Percentiles rank a stretch among this genome's conserved stretches.
These are phyloP conservation scores for Anableps anableps DNA, from an alignment of 2,797 vertebrate genomes.

Conservation along the genomic window DNA sequence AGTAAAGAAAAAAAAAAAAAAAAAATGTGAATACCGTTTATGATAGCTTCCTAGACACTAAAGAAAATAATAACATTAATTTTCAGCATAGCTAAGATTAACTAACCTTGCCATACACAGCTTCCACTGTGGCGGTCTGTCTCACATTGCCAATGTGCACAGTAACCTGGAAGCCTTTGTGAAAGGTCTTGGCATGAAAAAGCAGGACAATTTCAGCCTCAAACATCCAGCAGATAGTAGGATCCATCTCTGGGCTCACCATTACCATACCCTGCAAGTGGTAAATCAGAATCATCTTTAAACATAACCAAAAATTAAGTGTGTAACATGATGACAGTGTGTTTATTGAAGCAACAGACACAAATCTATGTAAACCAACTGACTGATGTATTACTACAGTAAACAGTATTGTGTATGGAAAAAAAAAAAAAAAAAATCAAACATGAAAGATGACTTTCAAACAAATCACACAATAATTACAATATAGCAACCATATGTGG, in stretches of 20 bases:
- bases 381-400: not conserved
- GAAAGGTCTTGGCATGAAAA: constrained; percentile 96
- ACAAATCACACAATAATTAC: not conserved
- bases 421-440: not conserved
- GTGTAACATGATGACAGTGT: not conserved
- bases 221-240: constrained; percentile 96
- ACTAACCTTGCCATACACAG: constrained; percentile 94
- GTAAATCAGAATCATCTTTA: constrained; percentile 6
- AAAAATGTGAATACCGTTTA: not conserved
- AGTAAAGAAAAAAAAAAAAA: not conserved
- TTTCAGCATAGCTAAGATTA: not conserved
- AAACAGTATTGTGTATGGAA: not conserved
- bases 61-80: not conserved
- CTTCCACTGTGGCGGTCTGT: constrained; percentile 94
- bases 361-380: not conserved
- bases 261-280: constrained; percentile 94
- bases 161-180: constrained; percentile 97
- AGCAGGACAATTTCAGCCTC: constrained; percentile 96
- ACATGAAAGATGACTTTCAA: not conserved
- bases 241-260: constrained; percentile 98
- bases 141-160: constrained; percentile 96
- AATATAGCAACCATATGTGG: not conserved
- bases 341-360: not conserved
- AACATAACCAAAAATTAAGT: not conserved
- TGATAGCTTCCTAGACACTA: not conserved